Evolutionary conservation across 2,113 vertebrate species (phyloP).

Genomic region (Coryphaenoides rupestris): DNA sequence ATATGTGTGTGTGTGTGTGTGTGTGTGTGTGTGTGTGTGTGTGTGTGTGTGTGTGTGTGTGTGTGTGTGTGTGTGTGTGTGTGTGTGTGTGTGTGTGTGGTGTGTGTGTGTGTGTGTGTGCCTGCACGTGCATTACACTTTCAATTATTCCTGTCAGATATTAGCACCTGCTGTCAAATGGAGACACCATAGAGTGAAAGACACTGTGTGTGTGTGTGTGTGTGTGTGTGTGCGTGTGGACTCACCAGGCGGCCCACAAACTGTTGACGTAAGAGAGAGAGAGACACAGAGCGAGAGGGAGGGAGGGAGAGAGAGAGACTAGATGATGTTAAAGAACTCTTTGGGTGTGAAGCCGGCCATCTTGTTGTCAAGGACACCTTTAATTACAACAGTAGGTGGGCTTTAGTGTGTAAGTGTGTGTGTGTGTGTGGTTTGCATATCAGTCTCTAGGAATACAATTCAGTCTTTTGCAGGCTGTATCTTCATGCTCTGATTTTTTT

Average conservation of each 20-base stretch:
- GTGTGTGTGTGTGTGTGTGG: background rate
- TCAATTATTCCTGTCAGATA: constrained; percentile 22
- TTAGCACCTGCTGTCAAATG: constrained; percentile 4
- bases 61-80: background rate
- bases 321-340: constrained; percentile 42
- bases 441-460: background rate
- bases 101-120: background rate
- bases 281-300: too few species aligned
- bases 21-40: background rate
- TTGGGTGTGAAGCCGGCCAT: constrained; percentile 60
- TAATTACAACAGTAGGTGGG: constrained; percentile 70
- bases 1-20: background rate
- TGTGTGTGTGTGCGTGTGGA: constrained; percentile 23
- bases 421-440: constrained; percentile 7
- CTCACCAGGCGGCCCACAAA: constrained; percentile 28
- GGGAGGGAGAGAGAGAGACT: background rate
- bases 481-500: too few species aligned
- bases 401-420: constrained; percentile 16
- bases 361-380: constrained; percentile 72
- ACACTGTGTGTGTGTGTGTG: constrained; percentile 10
- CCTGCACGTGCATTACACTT: background rate
- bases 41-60: background rate
- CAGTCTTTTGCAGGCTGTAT: background rate
- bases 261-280: constrained; percentile 16
- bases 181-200: background rate